Percentiles rank a stretch among this genome's conserved stretches.
Evolutionary conservation across 2,113 vertebrate genomes (phyloP).

Genomic region (Silurus glanis): DNA sequence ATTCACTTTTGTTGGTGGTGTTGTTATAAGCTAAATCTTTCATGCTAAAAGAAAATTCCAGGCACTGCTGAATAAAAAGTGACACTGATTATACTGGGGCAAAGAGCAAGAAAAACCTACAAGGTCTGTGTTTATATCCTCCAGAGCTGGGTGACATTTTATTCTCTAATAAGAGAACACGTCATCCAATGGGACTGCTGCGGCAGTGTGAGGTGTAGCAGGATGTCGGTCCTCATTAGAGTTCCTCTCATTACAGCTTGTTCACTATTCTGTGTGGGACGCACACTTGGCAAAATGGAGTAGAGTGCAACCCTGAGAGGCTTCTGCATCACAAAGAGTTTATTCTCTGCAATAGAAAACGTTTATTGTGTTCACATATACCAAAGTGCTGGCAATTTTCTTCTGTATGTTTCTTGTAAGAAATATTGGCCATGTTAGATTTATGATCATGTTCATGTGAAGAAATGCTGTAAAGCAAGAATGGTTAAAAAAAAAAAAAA

Average conservation of each 20-base stretch:
- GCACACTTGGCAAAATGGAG: not conserved
- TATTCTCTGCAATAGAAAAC: not conserved
- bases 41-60: not conserved
- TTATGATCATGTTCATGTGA: too few species aligned
- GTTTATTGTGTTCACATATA: not conserved
- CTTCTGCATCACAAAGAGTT: not conserved
- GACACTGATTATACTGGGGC: not conserved
- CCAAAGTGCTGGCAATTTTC: not conserved
- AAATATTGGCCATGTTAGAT: not conserved
- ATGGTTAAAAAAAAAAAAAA: too few species aligned
- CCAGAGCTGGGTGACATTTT: conserved; percentile 32
- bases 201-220: conserved; percentile 3
- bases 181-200: not conserved
- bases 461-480: too few species aligned
- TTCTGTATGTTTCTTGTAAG: not conserved
- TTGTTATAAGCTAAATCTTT: not conserved
- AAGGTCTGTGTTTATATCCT: not conserved
- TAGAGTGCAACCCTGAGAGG: not conserved
- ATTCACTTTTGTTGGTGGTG: not conserved
- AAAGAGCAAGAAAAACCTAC: not conserved
- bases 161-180: conserved; percentile 29
- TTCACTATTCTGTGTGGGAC: not conserved
- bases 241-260: conserved; percentile 7
- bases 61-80: not conserved
- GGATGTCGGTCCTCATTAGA: conserved; percentile 35